phyloP scores from a whole-genome alignment of 2,113 vertebrate species.

The Periophthalmus modestus region DNA sequence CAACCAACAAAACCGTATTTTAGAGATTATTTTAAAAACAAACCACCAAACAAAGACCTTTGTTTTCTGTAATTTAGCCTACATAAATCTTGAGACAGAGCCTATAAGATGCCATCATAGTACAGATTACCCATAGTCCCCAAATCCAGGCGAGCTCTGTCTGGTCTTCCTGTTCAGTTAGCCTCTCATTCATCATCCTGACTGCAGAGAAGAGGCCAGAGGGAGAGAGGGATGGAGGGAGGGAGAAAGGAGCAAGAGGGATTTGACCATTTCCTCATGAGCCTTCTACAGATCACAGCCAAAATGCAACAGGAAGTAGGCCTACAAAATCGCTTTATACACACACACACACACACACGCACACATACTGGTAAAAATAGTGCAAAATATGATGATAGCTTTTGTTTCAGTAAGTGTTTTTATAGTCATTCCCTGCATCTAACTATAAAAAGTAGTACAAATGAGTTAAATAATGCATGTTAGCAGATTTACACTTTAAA shows the following conservation, averaged over 20 bases:
- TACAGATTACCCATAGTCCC: constrained; percentile 29
- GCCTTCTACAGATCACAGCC: constrained; percentile 37
- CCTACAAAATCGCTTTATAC: not conserved
- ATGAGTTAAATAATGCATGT: too few relatives aligned
- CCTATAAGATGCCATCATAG: constrained; percentile 14
- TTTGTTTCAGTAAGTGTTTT: too few relatives aligned
- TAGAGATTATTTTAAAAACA: too few relatives aligned
- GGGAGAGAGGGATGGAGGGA: not conserved
- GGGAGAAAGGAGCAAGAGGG: not conserved
- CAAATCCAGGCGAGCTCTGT: constrained; percentile 28
- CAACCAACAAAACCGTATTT: not conserved
- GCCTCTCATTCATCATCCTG: constrained; percentile 62
- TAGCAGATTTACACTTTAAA: too few relatives aligned
- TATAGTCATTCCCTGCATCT: too few relatives aligned
- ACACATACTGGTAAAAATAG: too few relatives aligned
- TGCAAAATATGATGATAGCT: not conserved
- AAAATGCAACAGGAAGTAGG: constrained; percentile 25
- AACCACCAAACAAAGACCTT: not conserved
- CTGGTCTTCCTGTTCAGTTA: constrained; percentile 16
- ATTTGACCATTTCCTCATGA: constrained; percentile 46
- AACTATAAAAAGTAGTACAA: too few relatives aligned
- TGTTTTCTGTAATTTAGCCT: too few relatives aligned
- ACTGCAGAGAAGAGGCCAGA: constrained; percentile 17
- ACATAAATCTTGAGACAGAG: not conserved
- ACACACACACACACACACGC: too few relatives aligned